Conservation (phyloP, 2,888 invertebrate species). For the Volucella bombylans region DNA sequence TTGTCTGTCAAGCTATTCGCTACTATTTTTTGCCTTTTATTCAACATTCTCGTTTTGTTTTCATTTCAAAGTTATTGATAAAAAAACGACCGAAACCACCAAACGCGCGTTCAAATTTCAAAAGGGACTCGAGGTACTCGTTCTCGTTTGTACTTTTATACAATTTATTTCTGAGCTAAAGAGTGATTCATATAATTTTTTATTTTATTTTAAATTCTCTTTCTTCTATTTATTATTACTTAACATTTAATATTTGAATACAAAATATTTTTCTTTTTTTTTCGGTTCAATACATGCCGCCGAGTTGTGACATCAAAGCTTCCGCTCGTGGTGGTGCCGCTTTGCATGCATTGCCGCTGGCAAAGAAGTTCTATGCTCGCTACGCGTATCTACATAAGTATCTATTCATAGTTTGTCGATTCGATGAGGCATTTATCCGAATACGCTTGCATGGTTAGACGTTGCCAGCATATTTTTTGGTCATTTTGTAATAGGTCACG, state of each 20-base stretch:
- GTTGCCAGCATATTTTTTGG: slow-evolving; percentile 36
- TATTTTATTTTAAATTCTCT: slow-evolving; percentile 17
- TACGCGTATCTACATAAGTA: background rate
- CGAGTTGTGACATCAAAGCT: slow-evolving; percentile 65
- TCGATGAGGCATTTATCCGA: slow-evolving; percentile 54
- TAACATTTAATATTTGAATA: slow-evolving; percentile 60
- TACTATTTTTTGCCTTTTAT: slow-evolving; percentile 65
- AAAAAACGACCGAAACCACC: background rate
- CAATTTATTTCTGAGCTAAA: slow-evolving; percentile 20
- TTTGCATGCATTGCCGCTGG: slow-evolving; percentile 53
- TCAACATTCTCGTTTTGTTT: slow-evolving; percentile 37
- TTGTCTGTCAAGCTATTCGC: slow-evolving; percentile 69
- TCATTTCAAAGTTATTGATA: slow-evolving; percentile 32
- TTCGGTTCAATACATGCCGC: slow-evolving; percentile 17
- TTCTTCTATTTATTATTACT: slow-evolving; percentile 50
- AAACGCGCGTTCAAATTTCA: slow-evolving; percentile 25
- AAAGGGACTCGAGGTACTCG: slow-evolving; percentile 14
- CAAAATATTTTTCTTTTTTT: slow-evolving; percentile 32
- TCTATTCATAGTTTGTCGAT: slow-evolving; percentile 42
- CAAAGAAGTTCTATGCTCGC: slow-evolving; percentile 45
- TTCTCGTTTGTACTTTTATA: background rate
- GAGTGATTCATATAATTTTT: slow-evolving; percentile 28
- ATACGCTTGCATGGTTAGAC: slow-evolving; percentile 6
- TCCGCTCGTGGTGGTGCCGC: slow-evolving; percentile 27
- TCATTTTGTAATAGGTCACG: slow-evolving; percentile 51